Percentiles rank a stretch among this genome's conserved stretches.
phyloP scores from a whole-genome alignment of 2,888 invertebrate species.

The Diarsia rubi region DNA sequence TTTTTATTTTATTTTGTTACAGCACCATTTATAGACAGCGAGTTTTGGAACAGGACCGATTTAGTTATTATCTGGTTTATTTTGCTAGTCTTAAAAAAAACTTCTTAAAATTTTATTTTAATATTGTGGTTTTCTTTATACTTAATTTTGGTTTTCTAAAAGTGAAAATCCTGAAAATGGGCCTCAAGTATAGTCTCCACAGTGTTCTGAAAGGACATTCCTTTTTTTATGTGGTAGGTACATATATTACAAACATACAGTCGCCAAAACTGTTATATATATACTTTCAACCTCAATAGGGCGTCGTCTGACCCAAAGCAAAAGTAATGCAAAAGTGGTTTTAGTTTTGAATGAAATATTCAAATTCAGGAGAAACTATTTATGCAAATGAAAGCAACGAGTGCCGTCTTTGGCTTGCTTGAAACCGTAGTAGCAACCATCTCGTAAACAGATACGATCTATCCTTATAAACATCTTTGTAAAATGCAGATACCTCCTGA shows the following conservation, averaged over 20 bases:
- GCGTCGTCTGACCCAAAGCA: background rate
- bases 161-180: background rate
- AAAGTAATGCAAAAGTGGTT: constrained; percentile 23
- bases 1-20: background rate
- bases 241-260: no score
- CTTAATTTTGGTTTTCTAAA: background rate
- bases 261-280: background rate
- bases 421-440: constrained; percentile 22
- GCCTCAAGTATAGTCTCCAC: background rate
- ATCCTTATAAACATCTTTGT: constrained; percentile 8
- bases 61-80: background rate
- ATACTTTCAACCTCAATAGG: background rate
- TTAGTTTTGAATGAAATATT: constrained; percentile 47
- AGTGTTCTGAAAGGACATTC: background rate
- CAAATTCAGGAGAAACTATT: constrained; percentile 37
- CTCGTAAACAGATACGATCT: constrained; percentile 39
- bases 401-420: constrained; percentile 34
- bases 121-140: background rate
- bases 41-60: background rate
- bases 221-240: background rate
- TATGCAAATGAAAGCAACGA: constrained; percentile 50
- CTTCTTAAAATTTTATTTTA: background rate
- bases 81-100: background rate
- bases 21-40: background rate
- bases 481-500: constrained; percentile 11